A percentile compares a stretch with the other conserved stretches of the same genome.
Evolutionary conservation across 35 echinoderm and acorn worm genomes (phyloP).

Genomic region (Anneissia japonica): DNA sequence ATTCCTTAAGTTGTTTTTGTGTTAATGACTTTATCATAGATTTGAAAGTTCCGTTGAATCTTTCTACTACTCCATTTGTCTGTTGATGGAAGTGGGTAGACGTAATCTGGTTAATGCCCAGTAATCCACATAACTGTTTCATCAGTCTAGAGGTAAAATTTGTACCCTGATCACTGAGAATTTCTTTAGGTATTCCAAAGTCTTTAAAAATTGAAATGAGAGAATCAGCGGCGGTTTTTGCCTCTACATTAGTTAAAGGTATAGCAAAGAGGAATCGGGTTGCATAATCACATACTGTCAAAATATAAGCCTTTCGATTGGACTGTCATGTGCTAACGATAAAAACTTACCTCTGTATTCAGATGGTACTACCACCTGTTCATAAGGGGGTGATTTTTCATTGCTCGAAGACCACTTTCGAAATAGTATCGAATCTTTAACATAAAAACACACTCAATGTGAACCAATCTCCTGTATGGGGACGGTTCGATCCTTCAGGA

Average conservation of each 20-base stretch:
- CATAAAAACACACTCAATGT: too few relatives aligned
- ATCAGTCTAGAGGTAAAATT: constrained; percentile 21
- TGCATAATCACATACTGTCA: too few relatives aligned
- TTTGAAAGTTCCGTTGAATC: constrained; percentile 52
- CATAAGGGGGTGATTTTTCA: too few relatives aligned
- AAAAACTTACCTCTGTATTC: too few relatives aligned
- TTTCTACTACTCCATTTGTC: constrained; percentile 36
- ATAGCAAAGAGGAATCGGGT: too few relatives aligned
- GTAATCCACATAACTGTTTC: background rate
- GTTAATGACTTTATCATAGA: constrained; percentile 15
- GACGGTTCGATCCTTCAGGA: too few relatives aligned
- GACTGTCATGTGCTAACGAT: too few relatives aligned
- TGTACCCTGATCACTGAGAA: constrained; percentile 34
- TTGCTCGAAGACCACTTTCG: too few relatives aligned
- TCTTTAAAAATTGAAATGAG: constrained; percentile 1
- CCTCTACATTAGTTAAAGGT: background rate
- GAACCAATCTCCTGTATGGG: too few relatives aligned
- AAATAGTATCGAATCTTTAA: too few relatives aligned
- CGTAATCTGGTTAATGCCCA: constrained; percentile 16
- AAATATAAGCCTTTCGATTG: too few relatives aligned
- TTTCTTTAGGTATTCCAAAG: constrained; percentile 38
- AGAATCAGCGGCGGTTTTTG: background rate
- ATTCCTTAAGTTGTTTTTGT: constrained; percentile 18
- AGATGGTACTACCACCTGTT: too few relatives aligned
- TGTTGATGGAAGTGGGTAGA: constrained; percentile 38